phyloP scores from a whole-genome alignment of 2,888 invertebrate genomes.

The Drosophila robusta region DNA sequence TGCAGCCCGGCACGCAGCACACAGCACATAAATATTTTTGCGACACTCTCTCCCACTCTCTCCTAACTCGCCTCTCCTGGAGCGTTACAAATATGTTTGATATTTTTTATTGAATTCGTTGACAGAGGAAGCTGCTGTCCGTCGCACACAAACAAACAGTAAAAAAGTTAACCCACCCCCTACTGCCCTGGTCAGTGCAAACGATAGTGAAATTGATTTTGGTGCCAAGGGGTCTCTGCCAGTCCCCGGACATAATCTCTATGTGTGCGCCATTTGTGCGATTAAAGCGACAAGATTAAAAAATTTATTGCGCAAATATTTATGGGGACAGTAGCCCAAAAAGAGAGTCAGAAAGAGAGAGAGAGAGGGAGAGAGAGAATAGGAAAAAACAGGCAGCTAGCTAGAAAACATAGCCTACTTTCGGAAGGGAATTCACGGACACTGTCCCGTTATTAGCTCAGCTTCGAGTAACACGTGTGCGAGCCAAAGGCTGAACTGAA shows the following conservation, averaged over 20 bases:
- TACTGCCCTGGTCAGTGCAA: conserved; percentile 39
- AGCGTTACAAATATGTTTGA: conserved; percentile 76
- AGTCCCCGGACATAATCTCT: conserved; percentile 37
- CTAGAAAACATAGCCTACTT: conserved; percentile 57
- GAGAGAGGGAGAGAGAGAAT: conserved; percentile 14
- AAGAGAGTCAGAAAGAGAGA: conserved; percentile 8
- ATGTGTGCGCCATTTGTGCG: conserved; percentile 84
- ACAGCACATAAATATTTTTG: conserved; percentile 65
- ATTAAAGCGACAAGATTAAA: conserved; percentile 86
- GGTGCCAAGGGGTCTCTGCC: conserved; percentile 72
- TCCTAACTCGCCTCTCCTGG: conserved; percentile 13
- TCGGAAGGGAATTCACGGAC: conserved; percentile 37
- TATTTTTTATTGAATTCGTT: conserved; percentile 74
- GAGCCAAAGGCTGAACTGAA: conserved; percentile 64
- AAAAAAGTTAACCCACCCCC: conserved; percentile 49
- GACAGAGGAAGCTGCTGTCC: conserved; percentile 60
- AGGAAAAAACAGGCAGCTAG: conserved; percentile 15
- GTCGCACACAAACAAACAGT: conserved; percentile 56
- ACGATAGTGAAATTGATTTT: conserved; percentile 83
- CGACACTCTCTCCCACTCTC: conserved; percentile 16
- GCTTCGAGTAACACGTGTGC: conserved; percentile 71
- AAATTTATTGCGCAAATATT: conserved; percentile 86
- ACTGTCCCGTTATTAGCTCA: conserved; percentile 74
- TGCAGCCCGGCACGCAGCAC: conserved; percentile 51
- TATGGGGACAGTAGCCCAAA: conserved; percentile 78